These are phyloP conservation scores for Pseudomyrmex cubaensis DNA, from an alignment of 1,140 invertebrate species.

Conservation along the genomic window DNA sequence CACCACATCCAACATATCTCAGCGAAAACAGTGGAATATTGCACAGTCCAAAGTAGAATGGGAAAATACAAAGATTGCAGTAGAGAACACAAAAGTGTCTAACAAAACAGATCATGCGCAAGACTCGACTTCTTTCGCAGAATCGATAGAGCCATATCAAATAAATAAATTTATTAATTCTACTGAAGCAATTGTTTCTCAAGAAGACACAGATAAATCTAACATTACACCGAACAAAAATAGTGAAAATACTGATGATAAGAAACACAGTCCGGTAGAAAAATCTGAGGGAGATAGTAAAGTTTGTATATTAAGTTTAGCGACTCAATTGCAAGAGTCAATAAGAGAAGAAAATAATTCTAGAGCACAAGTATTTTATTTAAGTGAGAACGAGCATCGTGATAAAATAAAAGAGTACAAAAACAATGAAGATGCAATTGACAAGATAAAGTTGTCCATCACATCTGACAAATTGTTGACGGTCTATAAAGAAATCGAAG, in stretches of 20 bases:
- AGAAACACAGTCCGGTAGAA: slow-evolving; percentile 48
- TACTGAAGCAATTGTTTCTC: slow-evolving; percentile 75
- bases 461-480: slow-evolving; percentile 81
- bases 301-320: slow-evolving; percentile 65
- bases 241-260: slow-evolving; percentile 56
- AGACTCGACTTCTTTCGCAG: slow-evolving; percentile 61
- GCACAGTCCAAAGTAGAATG: slow-evolving; percentile 76
- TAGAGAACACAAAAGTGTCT: slow-evolving; percentile 47
- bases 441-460: slow-evolving; percentile 68
- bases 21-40: slow-evolving; percentile 86
- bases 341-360: slow-evolving; percentile 64
- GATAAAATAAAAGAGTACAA: slow-evolving; percentile 72
- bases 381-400: slow-evolving; percentile 64
- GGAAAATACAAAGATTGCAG: slow-evolving; percentile 62
- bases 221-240: slow-evolving; percentile 47
- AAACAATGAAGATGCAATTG: slow-evolving; percentile 28
- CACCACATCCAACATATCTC: slow-evolving; percentile 79
- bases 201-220: slow-evolving; percentile 59
- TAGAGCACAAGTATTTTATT: slow-evolving; percentile 24
- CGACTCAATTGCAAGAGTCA: slow-evolving; percentile 71
- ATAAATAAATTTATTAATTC: slow-evolving; percentile 77
- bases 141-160: slow-evolving; percentile 53
- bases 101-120: slow-evolving; percentile 60
- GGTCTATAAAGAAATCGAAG: slow-evolving; percentile 86
- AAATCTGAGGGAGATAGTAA: slow-evolving; percentile 61